Evolutionary conservation across 1,140 invertebrate species (phyloP).

Genomic region (Triops longicaudatus): DNA sequence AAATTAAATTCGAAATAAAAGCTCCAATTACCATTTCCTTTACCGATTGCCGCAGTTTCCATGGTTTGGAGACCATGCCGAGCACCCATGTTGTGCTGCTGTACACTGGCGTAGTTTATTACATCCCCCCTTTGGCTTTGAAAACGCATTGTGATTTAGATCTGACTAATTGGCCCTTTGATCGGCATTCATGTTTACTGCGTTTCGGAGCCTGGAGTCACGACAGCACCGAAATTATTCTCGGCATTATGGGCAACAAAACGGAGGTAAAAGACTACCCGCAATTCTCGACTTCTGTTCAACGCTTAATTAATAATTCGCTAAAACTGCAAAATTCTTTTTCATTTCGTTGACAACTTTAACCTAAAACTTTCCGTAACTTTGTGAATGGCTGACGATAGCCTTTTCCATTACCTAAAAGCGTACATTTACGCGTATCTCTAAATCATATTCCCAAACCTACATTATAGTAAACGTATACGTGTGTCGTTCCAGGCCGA

Average conservation of each 20-base stretch:
- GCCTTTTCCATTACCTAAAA: no score
- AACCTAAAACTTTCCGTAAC: no score
- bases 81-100: conserved; percentile 17
- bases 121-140: conserved; percentile 22
- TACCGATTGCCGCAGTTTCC: conserved; percentile 18
- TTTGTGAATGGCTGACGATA: no score
- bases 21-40: background rate
- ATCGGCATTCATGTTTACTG: conserved; percentile 22
- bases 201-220: conserved; percentile 26
- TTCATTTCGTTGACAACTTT: no score
- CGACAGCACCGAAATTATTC: conserved; percentile 24
- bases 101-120: conserved; percentile 23
- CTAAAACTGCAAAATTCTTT: no score
- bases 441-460: background rate
- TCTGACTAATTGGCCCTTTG: conserved; percentile 27
- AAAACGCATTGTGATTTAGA: conserved; percentile 26
- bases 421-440: no score
- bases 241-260: conserved; percentile 21
- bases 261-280: background rate
- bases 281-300: background rate
- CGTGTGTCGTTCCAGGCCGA: conserved; percentile 15
- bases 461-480: background rate
- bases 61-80: conserved; percentile 11
- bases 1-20: background rate
- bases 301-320: background rate